Evolutionary conservation across 2,113 vertebrate species (phyloP), one percentile per base, ranked within the genome.

Genomic region (Syrrhaptes paradoxus): DNA sequence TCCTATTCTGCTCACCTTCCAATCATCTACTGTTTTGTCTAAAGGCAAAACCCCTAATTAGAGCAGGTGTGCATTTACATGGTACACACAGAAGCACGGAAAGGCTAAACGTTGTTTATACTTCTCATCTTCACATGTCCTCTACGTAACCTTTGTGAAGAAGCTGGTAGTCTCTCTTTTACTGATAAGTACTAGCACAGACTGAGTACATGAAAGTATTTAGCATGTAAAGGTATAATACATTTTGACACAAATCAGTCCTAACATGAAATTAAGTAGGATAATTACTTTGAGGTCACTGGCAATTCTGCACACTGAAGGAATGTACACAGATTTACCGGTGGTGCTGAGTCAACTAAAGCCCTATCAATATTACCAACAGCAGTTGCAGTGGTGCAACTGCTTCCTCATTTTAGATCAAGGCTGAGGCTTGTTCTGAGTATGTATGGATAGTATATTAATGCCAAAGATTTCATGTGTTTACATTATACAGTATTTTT

Each of bases 61-160:
- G 28, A 89, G 72, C 92, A 93, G 92, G 76, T 84, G 36, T 79
- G 34, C 89, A 62, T 79, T 95, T 92, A 90, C 20, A 70, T 4
- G 26, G 49, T 82, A 94, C 59, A 96, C 72, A 82, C 19, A 90
- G 32, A 71, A 58, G 26, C 43, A 66, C 38, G 65, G 55, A 90
- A 75, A 93, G n/a, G 62, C 76, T 76, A 76, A 95, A 76, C 73
- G 94, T 31, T 79, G 70, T 88, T 52, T 29, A 6, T n/a, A 54
- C 28, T 93, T 77, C 90, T 74, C 16, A 86, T 81, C 85, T 84
- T 67, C 22, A 21, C 36, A 49, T 76, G 66, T 45, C 80, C 36
- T 91, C 58, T 73, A 43, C 0, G 0, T 58, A 79, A 92, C 46
- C 62, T 76, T 85, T 52, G 72, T 38, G 87, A 88, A 74, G 78